These are phyloP conservation scores for Centropristis striata DNA, from an alignment of 2,113 vertebrate species.

Conservation along the genomic window DNA sequence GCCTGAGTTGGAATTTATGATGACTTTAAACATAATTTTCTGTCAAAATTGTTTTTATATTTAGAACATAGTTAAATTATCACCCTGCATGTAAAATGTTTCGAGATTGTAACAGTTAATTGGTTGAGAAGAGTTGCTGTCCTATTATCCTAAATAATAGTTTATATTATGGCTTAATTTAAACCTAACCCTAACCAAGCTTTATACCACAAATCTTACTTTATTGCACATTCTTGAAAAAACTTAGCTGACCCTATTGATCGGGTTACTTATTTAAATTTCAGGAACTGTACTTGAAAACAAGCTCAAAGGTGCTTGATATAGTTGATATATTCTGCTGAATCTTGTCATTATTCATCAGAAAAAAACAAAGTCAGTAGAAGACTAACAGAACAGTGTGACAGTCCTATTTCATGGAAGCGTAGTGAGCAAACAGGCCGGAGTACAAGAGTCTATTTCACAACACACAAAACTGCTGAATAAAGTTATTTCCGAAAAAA, in stretches of 20 bases:
- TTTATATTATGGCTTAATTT: background rate
- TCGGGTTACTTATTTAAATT: background rate
- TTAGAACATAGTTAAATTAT: background rate
- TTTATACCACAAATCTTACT: background rate
- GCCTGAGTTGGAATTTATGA: background rate
- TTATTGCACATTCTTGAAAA: background rate
- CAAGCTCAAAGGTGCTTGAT: background rate
- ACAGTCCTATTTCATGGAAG: background rate
- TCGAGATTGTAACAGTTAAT: background rate
- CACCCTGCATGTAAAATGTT: background rate
- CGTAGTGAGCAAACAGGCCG: background rate
- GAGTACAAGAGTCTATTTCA: background rate
- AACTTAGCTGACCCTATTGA: background rate
- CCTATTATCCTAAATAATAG: background rate
- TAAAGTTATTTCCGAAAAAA: background rate
- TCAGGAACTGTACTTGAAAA: background rate
- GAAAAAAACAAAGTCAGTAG: background rate
- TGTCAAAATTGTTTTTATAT: background rate
- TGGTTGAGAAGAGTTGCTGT: background rate
- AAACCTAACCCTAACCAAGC: background rate
- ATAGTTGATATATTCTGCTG: background rate
- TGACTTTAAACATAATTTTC: background rate
- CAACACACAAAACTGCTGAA: constrained; percentile 1
- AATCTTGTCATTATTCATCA: background rate
- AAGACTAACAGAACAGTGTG: background rate